These are phyloP conservation scores for Struthidea cinerea DNA, from an alignment of 2,113 vertebrate genomes.

Conservation along the genomic window DNA sequence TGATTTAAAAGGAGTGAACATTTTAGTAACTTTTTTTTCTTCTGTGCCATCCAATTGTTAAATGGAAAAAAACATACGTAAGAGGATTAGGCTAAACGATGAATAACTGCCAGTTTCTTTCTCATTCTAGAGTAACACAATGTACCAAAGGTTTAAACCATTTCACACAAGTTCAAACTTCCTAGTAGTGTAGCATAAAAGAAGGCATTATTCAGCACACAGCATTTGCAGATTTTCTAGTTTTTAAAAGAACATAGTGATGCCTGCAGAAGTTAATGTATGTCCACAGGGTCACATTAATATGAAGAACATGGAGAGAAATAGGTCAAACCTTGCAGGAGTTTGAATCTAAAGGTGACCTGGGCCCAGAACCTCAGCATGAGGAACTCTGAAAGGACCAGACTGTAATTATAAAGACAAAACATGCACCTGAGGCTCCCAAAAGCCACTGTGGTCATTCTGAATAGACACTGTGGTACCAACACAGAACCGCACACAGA, in stretches of 20 bases:
- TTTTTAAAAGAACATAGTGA: neutral
- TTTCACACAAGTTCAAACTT: slow-evolving; percentile 13
- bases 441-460: neutral
- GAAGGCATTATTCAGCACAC: neutral
- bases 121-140: neutral
- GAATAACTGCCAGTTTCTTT: neutral
- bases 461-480: neutral
- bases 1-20: slow-evolving; percentile 44
- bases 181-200: neutral
- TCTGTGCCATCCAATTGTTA: neutral
- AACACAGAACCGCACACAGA: neutral
- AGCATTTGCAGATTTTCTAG: neutral
- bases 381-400: neutral
- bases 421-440: neutral
- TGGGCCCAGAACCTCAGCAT: neutral
- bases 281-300: neutral
- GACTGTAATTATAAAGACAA: neutral
- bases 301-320: neutral
- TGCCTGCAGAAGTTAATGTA: neutral
- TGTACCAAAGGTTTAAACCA: neutral
- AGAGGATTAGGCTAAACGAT: slow-evolving; percentile 14
- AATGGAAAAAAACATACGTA: neutral
- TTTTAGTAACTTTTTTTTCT: neutral
- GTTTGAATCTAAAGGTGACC: neutral
- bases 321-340: neutral